These are phyloP conservation scores for Amphimallon solstitiale DNA, from an alignment of 2,888 invertebrate species.

Conservation along the genomic window DNA sequence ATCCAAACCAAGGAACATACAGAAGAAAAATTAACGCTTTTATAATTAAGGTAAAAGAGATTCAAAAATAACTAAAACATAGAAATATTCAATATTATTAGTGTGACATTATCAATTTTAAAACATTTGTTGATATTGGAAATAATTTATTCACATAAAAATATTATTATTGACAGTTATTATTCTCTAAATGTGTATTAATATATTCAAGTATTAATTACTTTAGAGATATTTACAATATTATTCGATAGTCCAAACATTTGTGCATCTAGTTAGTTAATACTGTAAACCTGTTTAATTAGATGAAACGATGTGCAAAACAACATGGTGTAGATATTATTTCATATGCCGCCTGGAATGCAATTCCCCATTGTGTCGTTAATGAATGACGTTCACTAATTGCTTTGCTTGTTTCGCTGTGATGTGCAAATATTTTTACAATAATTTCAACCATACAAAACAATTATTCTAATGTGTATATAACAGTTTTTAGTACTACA, in stretches of 20 bases:
- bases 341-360: constrained; percentile 1
- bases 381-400: constrained; percentile 16
- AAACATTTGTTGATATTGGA: no score
- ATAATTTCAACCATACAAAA: background rate
- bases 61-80: no score
- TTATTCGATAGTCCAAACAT: constrained; percentile 8
- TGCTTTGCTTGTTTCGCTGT: constrained; percentile 2
- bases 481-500: background rate
- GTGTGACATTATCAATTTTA: no score
- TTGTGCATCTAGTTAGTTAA: constrained; percentile 3
- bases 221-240: constrained; percentile 3
- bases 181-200: background rate
- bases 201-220: background rate
- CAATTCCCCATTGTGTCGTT: constrained; percentile 4
- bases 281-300: constrained; percentile 20
- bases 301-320: constrained; percentile 21
- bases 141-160: no score
- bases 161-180: no score
- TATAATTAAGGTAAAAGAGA: no score
- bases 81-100: no score
- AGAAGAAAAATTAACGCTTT: no score
- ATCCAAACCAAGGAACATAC: no score
- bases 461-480: background rate
- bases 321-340: background rate
- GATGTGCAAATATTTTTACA: background rate